Evolutionary conservation across 1,140 invertebrate species (phyloP), one percentile per base, ranked within the genome.

Genomic region (Gryllus bimaculatus): DNA sequence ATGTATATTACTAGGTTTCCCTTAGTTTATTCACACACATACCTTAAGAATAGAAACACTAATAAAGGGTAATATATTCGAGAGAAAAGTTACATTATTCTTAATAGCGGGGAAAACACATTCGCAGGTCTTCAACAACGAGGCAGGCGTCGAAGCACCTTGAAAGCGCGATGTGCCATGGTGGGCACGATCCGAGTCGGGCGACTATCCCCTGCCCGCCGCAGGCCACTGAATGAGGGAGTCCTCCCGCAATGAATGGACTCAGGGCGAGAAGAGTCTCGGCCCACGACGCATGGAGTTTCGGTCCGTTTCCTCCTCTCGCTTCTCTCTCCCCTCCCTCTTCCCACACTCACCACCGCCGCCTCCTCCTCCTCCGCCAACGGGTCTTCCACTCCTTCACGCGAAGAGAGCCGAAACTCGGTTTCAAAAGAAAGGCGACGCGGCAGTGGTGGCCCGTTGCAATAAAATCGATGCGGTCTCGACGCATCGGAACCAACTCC

Each of bases 381-480:
- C 54, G 18, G 54, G 10, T 66, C 54, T 66, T 66, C 54, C 54
- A 7, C 54, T 66, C 26, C 26, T 39, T 66, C 54, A 3, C 54
- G 54, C 18, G 54, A 66, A n/a, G 26, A 39, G 26, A 66, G 54
- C 54, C 54, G 54, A 66, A 66, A 66, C 54, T 66, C 54, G 54
- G 54, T 66, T 66, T 18, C 54, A 66, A 66, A 66, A 66, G 54
- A 66, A 66, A 18, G 54, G 18, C 54, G 54, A 10, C 54, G 54
- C 26, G 26, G 26, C 26, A 5, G 26, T 39, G 26, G 54, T 13
- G 54, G 54, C 54, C 54, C 10, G 54, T 18, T 66, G 54, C 54
- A 66, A 66, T 66, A 66, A 66, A 66, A 66, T 66, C 54, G 54
- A 66, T 66, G 54, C 54, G 54, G 54, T 18, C 54, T 66, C 54